A percentile compares a stretch with the other conserved stretches of the same genome.
These are phyloP conservation scores for Cettia cetti DNA, from an alignment of 2,113 vertebrate genomes.

Conservation along the genomic window DNA sequence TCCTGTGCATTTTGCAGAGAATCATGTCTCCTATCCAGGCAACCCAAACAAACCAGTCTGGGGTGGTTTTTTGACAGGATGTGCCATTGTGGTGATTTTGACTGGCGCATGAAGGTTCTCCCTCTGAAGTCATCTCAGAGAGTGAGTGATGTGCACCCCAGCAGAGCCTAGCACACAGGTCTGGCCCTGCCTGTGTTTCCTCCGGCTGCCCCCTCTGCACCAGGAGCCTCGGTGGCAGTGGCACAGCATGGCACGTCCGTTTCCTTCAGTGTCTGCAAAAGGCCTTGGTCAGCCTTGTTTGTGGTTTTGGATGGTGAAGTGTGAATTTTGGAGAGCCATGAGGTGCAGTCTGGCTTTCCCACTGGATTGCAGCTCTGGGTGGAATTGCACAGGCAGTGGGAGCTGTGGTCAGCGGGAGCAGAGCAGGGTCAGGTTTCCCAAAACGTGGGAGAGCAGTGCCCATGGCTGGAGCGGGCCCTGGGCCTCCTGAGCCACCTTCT, in stretches of 20 bases:
- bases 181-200: not conserved
- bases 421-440: not conserved
- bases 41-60: not conserved
- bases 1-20: not conserved
- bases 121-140: not conserved
- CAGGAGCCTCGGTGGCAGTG: rapidly evolving
- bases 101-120: not conserved
- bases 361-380: not conserved
- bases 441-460: not conserved
- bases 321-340: not conserved
- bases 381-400: not conserved
- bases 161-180: not conserved
- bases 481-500: rapidly evolving
- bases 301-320: not conserved
- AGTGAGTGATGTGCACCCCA: not conserved
- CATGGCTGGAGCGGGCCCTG: rapidly evolving
- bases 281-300: not conserved
- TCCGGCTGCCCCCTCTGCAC: not conserved
- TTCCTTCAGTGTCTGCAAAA: not conserved
- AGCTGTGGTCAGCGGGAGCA: rapidly evolving
- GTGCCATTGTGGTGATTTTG: not conserved
- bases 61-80: not conserved
- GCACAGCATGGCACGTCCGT: rapidly evolving
- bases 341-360: not conserved
- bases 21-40: not conserved